Evolutionary conservation across 2,888 invertebrate genomes (phyloP), one percentile per base, ranked within the genome.

Genomic region (Drosophila merina): DNA sequence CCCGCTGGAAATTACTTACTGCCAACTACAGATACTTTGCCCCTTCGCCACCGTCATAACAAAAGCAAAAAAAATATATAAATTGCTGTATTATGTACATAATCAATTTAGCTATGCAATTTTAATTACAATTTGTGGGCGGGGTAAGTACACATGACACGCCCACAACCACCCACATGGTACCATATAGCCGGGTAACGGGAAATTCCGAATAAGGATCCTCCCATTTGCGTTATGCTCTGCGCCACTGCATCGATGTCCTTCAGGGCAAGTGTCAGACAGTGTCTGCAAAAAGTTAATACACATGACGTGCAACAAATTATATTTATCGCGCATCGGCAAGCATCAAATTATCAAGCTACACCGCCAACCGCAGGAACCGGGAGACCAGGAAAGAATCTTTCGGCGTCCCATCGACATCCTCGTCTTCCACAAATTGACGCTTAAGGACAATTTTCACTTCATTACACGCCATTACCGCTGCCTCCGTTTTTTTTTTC

Each of bases 381-480:
- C 69, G 42, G 42, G 38, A 36, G 59, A 8, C 28, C 69, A 38
- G 42, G 38, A 36, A 64, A 8, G 30, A 47, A 26, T 49, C 72
- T 50, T 42, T 5, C n/a, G 8, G 26, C 3, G 40, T 48, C 63
- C 38, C 45, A 14, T 47, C 51, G 50, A 54, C 52, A 48, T 45
- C 63, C 74, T 47, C 38, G 62, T 44, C 57, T 70, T 75, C 68
- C 56, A 69, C 76, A 87, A 90, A 89, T 89, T 90, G 86, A 89
- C 79, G 89, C 90, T 90, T 88, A 85, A 89, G 89, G 89, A 89
- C 88, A 89, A 89, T 89, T 89, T 89, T 86, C 90, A 89, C 89
- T 89, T 89, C 89, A 90, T 89, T 90, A 89, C 85, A 74, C 78
- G 82, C 72, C 14, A 10, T 47, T 55, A 20, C 42, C 12, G 31